These are phyloP conservation scores for Agrochola lychnidis DNA, from an alignment of 2,888 invertebrate species.

Conservation along the genomic window DNA sequence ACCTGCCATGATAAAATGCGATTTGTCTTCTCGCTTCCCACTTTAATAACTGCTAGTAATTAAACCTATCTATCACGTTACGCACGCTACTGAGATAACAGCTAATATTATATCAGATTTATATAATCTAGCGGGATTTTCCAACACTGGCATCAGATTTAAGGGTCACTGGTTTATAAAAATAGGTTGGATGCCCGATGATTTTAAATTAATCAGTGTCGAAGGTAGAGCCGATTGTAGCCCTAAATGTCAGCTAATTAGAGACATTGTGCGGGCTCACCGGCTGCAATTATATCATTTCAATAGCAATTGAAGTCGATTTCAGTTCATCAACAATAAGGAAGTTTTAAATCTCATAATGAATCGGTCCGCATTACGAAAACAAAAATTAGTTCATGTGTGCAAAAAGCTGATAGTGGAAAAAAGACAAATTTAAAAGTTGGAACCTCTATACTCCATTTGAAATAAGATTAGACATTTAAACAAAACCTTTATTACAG, in stretches of 20 bases:
- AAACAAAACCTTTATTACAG: no score
- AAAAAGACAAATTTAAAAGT: neutral
- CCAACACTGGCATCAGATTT: conserved; percentile 25
- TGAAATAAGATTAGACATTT: no score
- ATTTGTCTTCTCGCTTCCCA: conserved; percentile 33
- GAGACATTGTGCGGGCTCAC: conserved; percentile 22
- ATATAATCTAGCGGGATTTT: conserved; percentile 56
- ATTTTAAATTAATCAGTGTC: conserved; percentile 28
- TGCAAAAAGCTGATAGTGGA: neutral
- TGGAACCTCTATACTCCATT: no score
- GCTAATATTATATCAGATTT: conserved; percentile 53
- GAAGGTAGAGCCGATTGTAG: conserved; percentile 22
- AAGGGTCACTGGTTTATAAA: conserved; percentile 40
- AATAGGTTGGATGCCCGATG: conserved; percentile 26
- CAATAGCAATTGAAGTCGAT: conserved; percentile 34
- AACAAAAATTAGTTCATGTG: neutral
- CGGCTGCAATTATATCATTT: conserved; percentile 25
- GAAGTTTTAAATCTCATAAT: conserved; percentile 18
- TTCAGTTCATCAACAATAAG: conserved; percentile 34
- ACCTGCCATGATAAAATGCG: conserved; percentile 31
- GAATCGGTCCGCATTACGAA: conserved; percentile 11
- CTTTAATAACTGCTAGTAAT: conserved; percentile 45
- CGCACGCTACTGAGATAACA: conserved; percentile 53
- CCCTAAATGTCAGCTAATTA: conserved; percentile 52
- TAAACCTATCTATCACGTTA: conserved; percentile 56